Evolutionary conservation across 2,113 vertebrate genomes (phyloP).

Genomic region (Crotalus viridis): DNA sequence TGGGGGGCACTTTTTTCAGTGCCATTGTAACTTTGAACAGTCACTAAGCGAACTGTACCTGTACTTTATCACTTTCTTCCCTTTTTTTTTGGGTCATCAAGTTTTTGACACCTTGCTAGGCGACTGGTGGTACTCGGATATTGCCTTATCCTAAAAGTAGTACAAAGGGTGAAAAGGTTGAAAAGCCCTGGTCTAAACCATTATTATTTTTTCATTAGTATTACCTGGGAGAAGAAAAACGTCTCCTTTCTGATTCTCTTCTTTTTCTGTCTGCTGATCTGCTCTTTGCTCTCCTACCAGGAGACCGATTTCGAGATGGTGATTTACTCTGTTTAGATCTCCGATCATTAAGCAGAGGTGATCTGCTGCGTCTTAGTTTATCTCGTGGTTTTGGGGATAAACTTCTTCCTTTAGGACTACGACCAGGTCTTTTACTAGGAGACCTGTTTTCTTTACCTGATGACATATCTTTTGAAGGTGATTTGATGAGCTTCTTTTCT

Average conservation of each 20-base stretch:
- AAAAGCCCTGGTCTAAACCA: not conserved
- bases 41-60: too few species aligned
- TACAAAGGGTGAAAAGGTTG: too few species aligned
- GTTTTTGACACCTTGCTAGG: too few species aligned
- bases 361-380: constrained; percentile 71
- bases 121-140: too few species aligned
- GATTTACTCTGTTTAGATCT: constrained; percentile 84
- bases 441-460: constrained; percentile 97
- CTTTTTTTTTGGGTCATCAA: too few species aligned
- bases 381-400: constrained; percentile 86
- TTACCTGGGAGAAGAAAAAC: constrained; percentile 88
- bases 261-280: constrained; percentile 86
- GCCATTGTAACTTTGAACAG: too few species aligned
- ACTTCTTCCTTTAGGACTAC: constrained; percentile 82
- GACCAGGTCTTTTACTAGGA: constrained; percentile 79
- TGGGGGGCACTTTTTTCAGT: too few species aligned
- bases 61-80: too few species aligned
- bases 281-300: constrained; percentile 82
- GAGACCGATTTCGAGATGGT: constrained; percentile 82
- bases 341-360: constrained; percentile 75
- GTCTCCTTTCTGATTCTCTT: constrained; percentile 84
- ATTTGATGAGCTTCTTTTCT: constrained; percentile 90
- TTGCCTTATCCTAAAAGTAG: too few species aligned
- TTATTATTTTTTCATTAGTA: not conserved
- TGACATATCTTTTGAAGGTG: constrained; percentile 94